These are phyloP conservation scores for Rhagium mordax DNA, from an alignment of 2,888 invertebrate genomes.

Conservation along the genomic window DNA sequence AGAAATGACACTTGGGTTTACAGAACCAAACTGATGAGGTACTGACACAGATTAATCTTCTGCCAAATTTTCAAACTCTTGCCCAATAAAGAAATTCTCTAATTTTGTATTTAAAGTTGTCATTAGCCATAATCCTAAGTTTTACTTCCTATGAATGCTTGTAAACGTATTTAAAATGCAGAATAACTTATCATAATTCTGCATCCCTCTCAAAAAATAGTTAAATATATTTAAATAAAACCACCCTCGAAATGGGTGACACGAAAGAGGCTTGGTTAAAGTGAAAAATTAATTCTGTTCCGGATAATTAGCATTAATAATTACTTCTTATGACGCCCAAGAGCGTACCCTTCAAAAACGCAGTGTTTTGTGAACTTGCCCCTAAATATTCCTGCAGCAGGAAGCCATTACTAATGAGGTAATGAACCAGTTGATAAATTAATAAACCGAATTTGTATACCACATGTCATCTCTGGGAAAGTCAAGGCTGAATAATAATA, in stretches of 20 bases:
- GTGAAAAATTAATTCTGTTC: not conserved
- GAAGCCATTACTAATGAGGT: not conserved
- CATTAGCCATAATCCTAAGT: no score
- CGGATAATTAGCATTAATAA: not conserved
- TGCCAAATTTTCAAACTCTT: no score
- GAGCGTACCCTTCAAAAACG: not conserved
- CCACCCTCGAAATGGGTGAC: not conserved
- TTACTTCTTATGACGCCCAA: not conserved
- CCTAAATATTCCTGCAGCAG: not conserved
- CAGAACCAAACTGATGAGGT: no score
- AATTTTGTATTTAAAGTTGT: no score
- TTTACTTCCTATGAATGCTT: no score
- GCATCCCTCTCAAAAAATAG: not conserved
- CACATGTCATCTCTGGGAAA: conserved; percentile 20
- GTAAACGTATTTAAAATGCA: no score
- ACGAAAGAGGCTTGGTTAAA: not conserved
- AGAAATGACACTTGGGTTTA: no score
- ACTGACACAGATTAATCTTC: no score
- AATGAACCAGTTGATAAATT: not conserved
- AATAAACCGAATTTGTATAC: not conserved
- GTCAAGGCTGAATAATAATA: conserved; percentile 1
- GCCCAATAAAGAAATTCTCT: no score
- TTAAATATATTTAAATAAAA: not conserved
- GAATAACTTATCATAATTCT: not conserved
- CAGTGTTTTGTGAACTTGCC: not conserved